Percentiles rank a stretch among this genome's conserved stretches.
Evolutionary conservation across 2,888 invertebrate genomes (phyloP).

Genomic region (Zonitis immaculata): DNA sequence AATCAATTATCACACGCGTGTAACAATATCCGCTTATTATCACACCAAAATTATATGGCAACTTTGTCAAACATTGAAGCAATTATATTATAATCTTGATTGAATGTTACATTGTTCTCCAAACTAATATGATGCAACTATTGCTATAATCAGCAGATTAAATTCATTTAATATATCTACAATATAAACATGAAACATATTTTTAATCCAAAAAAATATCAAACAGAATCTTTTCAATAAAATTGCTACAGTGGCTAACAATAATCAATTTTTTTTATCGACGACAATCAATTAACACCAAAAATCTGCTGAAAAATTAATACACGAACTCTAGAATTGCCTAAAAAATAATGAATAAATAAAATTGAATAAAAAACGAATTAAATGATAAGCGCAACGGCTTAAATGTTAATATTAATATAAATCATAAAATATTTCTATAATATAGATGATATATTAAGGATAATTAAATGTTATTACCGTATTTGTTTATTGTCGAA

Average conservation of each 20-base stretch:
- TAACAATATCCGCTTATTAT: conserved; percentile 18
- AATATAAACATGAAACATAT: too few relatives aligned
- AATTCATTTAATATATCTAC: background rate
- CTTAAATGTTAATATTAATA: background rate
- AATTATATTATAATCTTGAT: conserved; percentile 12
- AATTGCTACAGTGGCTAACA: too few relatives aligned
- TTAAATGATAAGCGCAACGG: background rate
- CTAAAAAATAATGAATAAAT: too few relatives aligned
- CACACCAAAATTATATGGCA: conserved; percentile 12
- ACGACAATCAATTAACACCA: background rate
- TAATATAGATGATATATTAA: too few relatives aligned
- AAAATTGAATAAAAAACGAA: too few relatives aligned
- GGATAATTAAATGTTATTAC: background rate
- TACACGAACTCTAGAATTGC: background rate
- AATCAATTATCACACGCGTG: conserved; percentile 7
- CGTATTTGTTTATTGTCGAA: background rate
- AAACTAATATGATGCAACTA: conserved; percentile 6
- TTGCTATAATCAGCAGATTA: conserved; percentile 15
- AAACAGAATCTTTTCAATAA: too few relatives aligned
- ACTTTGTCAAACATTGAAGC: conserved; percentile 4
- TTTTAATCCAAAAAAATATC: too few relatives aligned
- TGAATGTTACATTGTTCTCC: conserved; percentile 9
- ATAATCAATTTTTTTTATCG: background rate
- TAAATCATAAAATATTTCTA: too few relatives aligned
- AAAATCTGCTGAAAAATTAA: background rate